Conservation (phyloP, 2,888 invertebrate genomes). For the Hylaea fasciaria region DNA sequence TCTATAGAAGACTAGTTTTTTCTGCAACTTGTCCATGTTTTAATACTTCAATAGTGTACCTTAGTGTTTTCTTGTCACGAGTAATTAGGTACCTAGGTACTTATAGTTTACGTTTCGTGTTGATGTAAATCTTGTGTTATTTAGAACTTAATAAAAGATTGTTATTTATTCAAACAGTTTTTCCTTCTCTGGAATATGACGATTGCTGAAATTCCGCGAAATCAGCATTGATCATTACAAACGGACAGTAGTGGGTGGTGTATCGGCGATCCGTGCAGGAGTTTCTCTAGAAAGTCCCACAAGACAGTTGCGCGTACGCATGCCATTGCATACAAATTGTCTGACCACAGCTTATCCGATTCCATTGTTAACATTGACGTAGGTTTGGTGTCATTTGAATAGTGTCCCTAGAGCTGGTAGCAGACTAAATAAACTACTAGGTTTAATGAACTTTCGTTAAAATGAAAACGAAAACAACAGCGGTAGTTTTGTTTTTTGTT, state of each 20-base stretch:
- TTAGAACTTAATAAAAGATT: constrained; percentile 19
- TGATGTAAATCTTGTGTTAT: no score
- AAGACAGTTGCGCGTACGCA: constrained; percentile 72
- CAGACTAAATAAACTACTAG: constrained; percentile 46
- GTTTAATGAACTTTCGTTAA: constrained; percentile 51
- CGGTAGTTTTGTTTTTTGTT: constrained; percentile 53
- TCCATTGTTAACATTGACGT: constrained; percentile 70
- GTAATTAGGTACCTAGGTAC: no score
- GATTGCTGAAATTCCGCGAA: constrained; percentile 46
- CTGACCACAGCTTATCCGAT: constrained; percentile 54
- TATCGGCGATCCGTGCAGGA: constrained; percentile 63
- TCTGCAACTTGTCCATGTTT: no score
- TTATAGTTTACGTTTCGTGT: no score
- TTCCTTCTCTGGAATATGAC: constrained; percentile 9
- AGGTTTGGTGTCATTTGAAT: constrained; percentile 74
- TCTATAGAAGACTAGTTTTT: no score
- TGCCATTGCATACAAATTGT: constrained; percentile 80
- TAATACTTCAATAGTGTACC: no score
- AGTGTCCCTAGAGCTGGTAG: constrained; percentile 73
- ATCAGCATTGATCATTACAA: constrained; percentile 57
- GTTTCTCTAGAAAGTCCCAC: constrained; percentile 85
- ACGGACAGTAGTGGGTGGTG: constrained; percentile 55
- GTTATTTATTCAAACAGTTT: constrained; percentile 33
- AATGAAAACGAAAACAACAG: constrained; percentile 66
- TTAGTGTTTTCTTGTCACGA: no score